These are phyloP conservation scores for Dryobotodes eremita DNA, from an alignment of 2,888 invertebrate genomes.

Conservation along the genomic window DNA sequence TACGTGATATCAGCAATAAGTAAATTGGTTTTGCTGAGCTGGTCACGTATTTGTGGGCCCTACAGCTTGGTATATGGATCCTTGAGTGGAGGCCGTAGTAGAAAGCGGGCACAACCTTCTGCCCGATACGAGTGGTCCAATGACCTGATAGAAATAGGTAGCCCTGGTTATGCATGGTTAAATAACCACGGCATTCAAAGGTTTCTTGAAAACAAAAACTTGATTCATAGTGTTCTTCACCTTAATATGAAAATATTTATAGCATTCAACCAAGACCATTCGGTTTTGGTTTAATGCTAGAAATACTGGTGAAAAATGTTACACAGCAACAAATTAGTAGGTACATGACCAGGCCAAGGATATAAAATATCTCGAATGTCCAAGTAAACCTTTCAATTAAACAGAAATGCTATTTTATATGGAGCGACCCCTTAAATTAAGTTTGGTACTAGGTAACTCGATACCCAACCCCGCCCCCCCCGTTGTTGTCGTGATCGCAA, in stretches of 20 bases:
- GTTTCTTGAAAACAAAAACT: not conserved
- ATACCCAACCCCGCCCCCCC: no score
- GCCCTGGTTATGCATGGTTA: conserved; percentile 39
- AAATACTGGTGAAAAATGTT: not conserved
- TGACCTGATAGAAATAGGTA: conserved; percentile 43
- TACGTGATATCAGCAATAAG: conserved; percentile 53
- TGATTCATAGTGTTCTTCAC: not conserved
- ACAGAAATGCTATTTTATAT: not conserved
- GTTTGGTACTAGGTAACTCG: no score
- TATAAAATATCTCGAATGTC: not conserved
- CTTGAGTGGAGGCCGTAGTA: conserved; percentile 61
- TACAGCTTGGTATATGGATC: conserved; percentile 37
- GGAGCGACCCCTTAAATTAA: no score
- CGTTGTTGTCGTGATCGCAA: no score
- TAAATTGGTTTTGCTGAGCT: conserved; percentile 35
- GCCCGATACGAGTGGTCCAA: conserved; percentile 40
- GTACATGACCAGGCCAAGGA: not conserved
- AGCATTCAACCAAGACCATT: not conserved
- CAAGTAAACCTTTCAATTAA: not conserved
- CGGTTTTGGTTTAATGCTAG: not conserved
- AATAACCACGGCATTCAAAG: not conserved
- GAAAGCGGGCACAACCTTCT: conserved; percentile 57
- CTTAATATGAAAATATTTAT: not conserved
- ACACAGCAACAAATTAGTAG: not conserved
- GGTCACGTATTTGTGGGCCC: conserved; percentile 62